Evolutionary conservation across 92 coral and sea anemone species (phyloP), one percentile per base, ranked within the genome.

Genomic region (Zoanthus solanderi): DNA sequence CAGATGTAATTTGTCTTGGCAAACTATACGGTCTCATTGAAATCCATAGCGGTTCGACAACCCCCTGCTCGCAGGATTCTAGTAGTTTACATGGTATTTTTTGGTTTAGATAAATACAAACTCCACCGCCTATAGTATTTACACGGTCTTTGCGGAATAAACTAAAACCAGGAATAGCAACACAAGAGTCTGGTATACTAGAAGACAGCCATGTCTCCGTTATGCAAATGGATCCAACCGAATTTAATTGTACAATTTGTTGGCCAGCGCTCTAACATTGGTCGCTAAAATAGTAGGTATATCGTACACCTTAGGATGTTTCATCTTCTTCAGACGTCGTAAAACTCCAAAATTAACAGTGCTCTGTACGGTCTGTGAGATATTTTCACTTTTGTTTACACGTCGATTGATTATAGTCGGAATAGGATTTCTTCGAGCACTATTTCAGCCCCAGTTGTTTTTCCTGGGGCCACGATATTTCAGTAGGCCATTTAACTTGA

Each of bases 141-240:
- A 58, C 23, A 37, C 77, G 84, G 31, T 86, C 90, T 73, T 81
- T 90, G 67, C 88, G 67, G 72, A 90, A 86, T 90, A 86, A 65
- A 57, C 71, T 87, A 47, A 68, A 90, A 2, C 90, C 90, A 42
- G 90, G 90, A 34, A 90, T 57, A 86, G 83, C 68, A 71, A 87
- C 78, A 50, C 79, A 76, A 13, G 87, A 90, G 57, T 90, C 92
- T 75, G 80, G 90, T 1, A 85, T 54, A 63, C 69, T 32, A n/a
- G 92, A 7, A 50, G 89, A 90, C 58, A 90, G 83, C 92, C 87
- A 90, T 56, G 93, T 23, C 53, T 86, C 87, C 2, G 87, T 90
- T 44, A 89, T 76, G 89, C 85, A 90, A 74, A 87, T 78, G 6
- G 72, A 73, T 16, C 84, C 67, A 30, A 78, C 87, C 6, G 75